Evolutionary conservation across 2,888 invertebrate genomes (phyloP).

Genomic region (Scaptomyza reducta): DNA sequence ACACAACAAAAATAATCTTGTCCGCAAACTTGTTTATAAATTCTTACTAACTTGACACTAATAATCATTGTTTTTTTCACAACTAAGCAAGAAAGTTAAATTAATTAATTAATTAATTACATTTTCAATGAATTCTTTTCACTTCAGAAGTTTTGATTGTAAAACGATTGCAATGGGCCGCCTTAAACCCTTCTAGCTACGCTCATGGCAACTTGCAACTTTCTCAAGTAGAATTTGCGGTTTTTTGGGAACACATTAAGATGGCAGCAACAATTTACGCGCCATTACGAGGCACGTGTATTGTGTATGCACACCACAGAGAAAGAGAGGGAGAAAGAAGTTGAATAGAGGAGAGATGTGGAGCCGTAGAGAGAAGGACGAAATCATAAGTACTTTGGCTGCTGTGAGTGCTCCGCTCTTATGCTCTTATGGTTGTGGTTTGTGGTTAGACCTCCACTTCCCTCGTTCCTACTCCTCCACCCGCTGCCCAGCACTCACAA

Average conservation of each 20-base stretch:
- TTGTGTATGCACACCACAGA: slow-evolving; percentile 10
- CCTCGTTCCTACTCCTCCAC: background rate
- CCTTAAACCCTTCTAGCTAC: background rate
- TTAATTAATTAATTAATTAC: background rate
- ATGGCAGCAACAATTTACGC: slow-evolving; percentile 78
- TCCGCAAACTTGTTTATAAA: no score
- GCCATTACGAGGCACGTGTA: slow-evolving; percentile 67
- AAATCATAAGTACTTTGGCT: slow-evolving; percentile 32
- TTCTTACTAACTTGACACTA: background rate
- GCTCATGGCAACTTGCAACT: slow-evolving; percentile 3
- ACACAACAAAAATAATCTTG: no score
- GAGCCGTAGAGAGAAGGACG: no score
- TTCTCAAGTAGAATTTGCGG: slow-evolving; percentile 57
- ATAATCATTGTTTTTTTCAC: background rate
- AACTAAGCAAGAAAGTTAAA: no score
- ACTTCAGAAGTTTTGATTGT: background rate
- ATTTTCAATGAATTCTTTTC: background rate
- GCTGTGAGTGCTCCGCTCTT: slow-evolving; percentile 23
- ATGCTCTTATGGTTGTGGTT: slow-evolving; percentile 25
- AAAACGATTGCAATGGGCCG: background rate
- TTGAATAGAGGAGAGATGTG: no score
- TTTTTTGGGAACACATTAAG: slow-evolving; percentile 71
- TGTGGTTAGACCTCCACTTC: background rate
- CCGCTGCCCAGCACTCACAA: background rate
- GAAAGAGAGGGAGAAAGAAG: background rate